Base-by-base conservation (phyloP, 2,113 vertebrate species). In the Chaetops frenatus region DNA sequence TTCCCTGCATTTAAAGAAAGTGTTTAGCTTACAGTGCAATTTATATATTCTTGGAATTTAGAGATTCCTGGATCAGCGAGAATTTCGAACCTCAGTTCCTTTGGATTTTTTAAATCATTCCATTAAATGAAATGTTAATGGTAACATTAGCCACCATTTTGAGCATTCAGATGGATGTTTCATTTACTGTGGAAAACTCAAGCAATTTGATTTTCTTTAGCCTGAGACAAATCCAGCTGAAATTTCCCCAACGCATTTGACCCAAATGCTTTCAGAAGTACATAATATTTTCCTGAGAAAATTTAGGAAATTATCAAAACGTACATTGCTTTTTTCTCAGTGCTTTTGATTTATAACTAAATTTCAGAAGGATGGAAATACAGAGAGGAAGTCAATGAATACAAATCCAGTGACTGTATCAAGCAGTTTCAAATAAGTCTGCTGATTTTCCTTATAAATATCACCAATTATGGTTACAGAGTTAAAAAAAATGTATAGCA, bases 11-110 rank as follows among this genome's bases (percentile, higher is more conserved):
- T 53, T 22, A 16, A 44, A 72, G 74, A 11, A 89, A 58, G 0
- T 0, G 0, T 35, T 88, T n/a, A 19, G 3, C 4, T 73, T 61
- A 57, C 11, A 16, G 14, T 38, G 8, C 16, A 57, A 33, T 83
- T 76, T 65, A 9, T 57, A 29, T 76, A 64, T 38, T 92, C 21
- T 56, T 19, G 58, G 28, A 67, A 79, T 80, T 85, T 85, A 51
- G 16, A 76, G 8, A 71, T 67, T 21, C 15, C 17, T 61, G 28
- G 19, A 90, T 17, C 33, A 67, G 44, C 69, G 31, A 40, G 51
- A 20, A 4, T 33, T 89, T 78, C 57, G 10, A 24, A 69, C 3
- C 6, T 84, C 18, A 47, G 16, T 6, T 15, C 11, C 36, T 77
- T 47, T 18, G 20, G 22, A 72, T 54, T 84, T 93, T 87, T 15